Base-by-base conservation (phyloP, 2,888 invertebrate species). In the Orthosia cruda region DNA sequence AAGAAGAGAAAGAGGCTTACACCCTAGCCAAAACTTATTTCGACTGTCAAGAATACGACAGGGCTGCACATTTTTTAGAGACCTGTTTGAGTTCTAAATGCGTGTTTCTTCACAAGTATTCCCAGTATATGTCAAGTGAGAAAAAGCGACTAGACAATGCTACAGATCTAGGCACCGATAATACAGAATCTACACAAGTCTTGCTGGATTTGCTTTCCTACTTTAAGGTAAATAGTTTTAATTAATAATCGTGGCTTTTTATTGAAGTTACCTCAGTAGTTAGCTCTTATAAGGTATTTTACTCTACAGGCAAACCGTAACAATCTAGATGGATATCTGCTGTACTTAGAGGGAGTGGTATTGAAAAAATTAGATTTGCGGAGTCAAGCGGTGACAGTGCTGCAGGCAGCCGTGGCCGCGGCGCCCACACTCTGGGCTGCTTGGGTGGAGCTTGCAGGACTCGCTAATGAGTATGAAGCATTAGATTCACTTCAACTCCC, bases 361-460 rank as follows among this genome's bases (percentile, higher is more conserved):
- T 95, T 99, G 64, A 98, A 99, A 89, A 98, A 99, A 90, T 94
- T 99, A 70, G 98, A 99, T 90, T 96, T 99, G 18, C 96, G 97
- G 65, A 97, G 92, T 79, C 97, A 98, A 88, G 99, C 99, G 0
- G 97, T 98, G 40, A 98, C 98, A 84, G 97, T 98, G 64, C 97
- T 99, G 58, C 97, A 98, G 26, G 98, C 98, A 89, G 97, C 99
- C 0, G 97, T 99, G 16, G 97, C 98, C 75, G 97, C 97, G 58
- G 97, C 98, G 71, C 99, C 99, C 0, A 97, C 98, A 89, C 97
- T 99, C 77, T 99, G 99, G 99, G 98, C 99, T 58, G 98, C 99
- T 0, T 99, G 99, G 99, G 97, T 99, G 52, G 99, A 99, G 93
- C 95, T 99, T 18, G 98, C 99, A 0, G 97, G 98, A 13, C 95